Conservation (phyloP, 2,888 invertebrate species). For the Malacosoma neustria region DNA sequence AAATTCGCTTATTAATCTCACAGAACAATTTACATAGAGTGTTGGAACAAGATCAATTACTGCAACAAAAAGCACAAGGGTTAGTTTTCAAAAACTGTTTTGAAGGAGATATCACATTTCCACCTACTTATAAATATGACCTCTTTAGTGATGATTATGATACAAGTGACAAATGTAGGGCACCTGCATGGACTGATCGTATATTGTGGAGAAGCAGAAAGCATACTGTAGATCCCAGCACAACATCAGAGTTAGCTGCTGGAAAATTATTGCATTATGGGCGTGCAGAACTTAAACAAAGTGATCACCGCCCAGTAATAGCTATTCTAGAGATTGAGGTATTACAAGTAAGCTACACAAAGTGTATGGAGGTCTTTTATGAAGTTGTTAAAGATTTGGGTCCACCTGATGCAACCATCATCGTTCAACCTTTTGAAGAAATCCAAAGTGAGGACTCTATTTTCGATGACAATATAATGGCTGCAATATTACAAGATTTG, state of each 20-base stretch:
- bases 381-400: conserved; percentile 91
- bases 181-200: conserved; percentile 99
- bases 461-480: conserved; percentile 88
- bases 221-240: conserved; percentile 81
- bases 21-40: conserved; percentile 84
- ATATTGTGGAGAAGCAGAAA: conserved; percentile 93
- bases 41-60: conserved; percentile 91
- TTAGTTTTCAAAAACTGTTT: conserved; percentile 94
- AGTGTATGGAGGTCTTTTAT: conserved; percentile 86
- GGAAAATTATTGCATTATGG: conserved; percentile 93
- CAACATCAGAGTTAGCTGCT: conserved; percentile 79
- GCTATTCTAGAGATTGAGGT: conserved; percentile 93
- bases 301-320: conserved; percentile 97
- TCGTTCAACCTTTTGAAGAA: conserved; percentile 75
- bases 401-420: conserved; percentile 95
- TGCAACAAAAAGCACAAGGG: conserved; percentile 84
- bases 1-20: conserved; percentile 88
- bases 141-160: conserved; percentile 99
- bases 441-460: conserved; percentile 70
- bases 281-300: conserved; percentile 95
- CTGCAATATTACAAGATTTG: conserved; percentile 85
- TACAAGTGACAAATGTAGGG: conserved; percentile 97
- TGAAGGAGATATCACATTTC: conserved; percentile 93
- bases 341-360: conserved; percentile 83
- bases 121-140: conserved; percentile 99